Evolutionary conservation across 2,888 invertebrate genomes (phyloP), one percentile per base, ranked within the genome.

Genomic region (Ophion obscuratus): DNA sequence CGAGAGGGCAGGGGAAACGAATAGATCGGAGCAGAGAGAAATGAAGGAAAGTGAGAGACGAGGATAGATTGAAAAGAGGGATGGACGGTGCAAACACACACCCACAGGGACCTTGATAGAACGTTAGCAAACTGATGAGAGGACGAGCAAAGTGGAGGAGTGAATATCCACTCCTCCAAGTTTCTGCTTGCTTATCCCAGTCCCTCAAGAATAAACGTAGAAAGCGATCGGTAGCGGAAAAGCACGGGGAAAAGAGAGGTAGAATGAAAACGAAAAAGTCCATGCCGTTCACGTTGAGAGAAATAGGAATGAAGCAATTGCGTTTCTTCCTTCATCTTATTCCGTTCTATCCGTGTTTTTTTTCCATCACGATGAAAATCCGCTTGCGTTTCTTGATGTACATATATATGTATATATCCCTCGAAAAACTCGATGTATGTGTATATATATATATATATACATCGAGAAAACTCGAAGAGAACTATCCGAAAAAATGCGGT

Each of bases 181-280:
- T 71, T 82, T 82, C 64, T 82, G 78, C 82, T 82, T 82, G 71
- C 79, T 82, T 79, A 82, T 81, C 68, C 61, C 68, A 57, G 44
- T 71, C 67, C 78, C 40, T 70, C 36, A 75, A 79, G 75, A 40
- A 36, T 47, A 82, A 70, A 78, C 64, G 62, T 75, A 44, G 67
- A 70, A 78, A 85, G 79, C 76, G 74, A 79, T 85, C 79, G 64
- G 79, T 71, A 70, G 77, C 79, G 68, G 82, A 79, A 82, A 71
- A 68, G 47, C 61, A 70, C 70, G 64, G 47, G 62, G 66, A 36
- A 31, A 47, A 44, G 59, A 67, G 67, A 67, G 66, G 4, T 53
- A 2, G 4, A 53, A 53, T 17, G 53, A 17, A 53, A 53, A 53
- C 53, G 53, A 53, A 14, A 17, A 5, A 53, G 53, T 36, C 59